phyloP scores from a whole-genome alignment of 2,797 vertebrate genomes.

The Typhlichthys eigenmanni region DNA sequence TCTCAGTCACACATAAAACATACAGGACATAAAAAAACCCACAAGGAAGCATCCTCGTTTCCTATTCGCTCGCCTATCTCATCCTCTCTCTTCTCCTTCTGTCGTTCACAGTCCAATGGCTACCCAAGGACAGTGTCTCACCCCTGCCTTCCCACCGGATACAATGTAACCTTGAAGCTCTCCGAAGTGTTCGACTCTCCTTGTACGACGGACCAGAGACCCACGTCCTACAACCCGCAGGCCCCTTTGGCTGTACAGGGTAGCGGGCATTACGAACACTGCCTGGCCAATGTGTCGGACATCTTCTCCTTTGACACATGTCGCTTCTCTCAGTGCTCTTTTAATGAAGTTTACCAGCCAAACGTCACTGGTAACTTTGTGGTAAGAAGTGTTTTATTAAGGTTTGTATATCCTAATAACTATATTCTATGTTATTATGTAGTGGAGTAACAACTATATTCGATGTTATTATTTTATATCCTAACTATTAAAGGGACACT shows the following conservation, averaged over 20 bases:
- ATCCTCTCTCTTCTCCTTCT: not conserved
- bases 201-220: conserved; percentile 57
- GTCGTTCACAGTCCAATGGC: conserved; percentile 63
- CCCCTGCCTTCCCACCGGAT: conserved; percentile 82
- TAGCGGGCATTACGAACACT: conserved; percentile 67
- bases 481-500: not conserved
- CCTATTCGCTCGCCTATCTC: not conserved
- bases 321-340: conserved; percentile 75
- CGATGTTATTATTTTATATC: not conserved
- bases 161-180: conserved; percentile 43
- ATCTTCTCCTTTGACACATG: conserved; percentile 81
- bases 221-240: conserved; percentile 4
- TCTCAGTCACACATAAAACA: too few relatives aligned
- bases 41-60: not conserved
- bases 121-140: conserved; percentile 48
- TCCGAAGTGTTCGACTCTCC: conserved; percentile 70
- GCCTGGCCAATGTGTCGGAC: conserved; percentile 68
- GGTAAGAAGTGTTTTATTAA: conserved; percentile 65
- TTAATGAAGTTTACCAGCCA: conserved; percentile 80
- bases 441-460: too few relatives aligned
- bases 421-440: too few relatives aligned
- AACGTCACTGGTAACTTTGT: conserved; percentile 77
- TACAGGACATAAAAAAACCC: too few relatives aligned
- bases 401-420: not conserved
- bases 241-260: conserved; percentile 68